phyloP scores from a whole-genome alignment of 2,888 invertebrate species.

The Abscondita cerata region DNA sequence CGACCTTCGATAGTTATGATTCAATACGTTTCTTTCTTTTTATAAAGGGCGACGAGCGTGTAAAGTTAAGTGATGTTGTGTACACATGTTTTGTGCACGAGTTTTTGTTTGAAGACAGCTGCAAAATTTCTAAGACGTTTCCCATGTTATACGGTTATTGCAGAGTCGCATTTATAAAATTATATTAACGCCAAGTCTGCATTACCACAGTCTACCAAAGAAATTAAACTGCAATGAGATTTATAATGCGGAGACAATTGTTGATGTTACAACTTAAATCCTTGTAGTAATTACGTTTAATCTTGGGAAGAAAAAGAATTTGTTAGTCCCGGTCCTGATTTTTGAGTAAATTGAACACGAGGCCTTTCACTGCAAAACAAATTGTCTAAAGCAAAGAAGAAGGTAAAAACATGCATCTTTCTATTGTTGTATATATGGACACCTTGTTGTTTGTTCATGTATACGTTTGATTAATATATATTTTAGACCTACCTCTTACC shows the following conservation, averaged over 20 bases:
- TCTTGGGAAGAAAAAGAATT: no score
- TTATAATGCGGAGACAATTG: no score
- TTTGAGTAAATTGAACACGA: conserved; percentile 30
- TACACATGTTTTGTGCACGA: conserved; percentile 44
- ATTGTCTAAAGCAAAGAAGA: conserved; percentile 43
- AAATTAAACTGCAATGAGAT: no score
- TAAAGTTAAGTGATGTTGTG: conserved; percentile 45
- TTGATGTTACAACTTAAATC: no score
- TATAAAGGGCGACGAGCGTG: conserved; percentile 35
- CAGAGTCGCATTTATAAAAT: conserved; percentile 24
- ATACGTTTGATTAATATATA: conserved; percentile 51
- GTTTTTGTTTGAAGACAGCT: conserved; percentile 40
- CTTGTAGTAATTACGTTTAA: no score
- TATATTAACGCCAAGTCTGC: no score
- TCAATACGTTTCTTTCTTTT: conserved; percentile 20
- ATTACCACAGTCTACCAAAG: no score
- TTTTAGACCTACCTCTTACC: conserved; percentile 47
- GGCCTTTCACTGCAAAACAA: conserved; percentile 25
- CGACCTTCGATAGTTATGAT: conserved; percentile 9
- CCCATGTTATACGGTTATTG: conserved; percentile 19
- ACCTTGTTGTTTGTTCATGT: conserved; percentile 46
- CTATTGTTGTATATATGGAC: conserved; percentile 50
- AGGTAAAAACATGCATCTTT: conserved; percentile 49
- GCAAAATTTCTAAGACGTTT: conserved; percentile 37
- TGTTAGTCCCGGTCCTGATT: conserved; percentile 31